Conservation (phyloP, 2,888 invertebrate genomes). For the Papilio demoleus region DNA sequence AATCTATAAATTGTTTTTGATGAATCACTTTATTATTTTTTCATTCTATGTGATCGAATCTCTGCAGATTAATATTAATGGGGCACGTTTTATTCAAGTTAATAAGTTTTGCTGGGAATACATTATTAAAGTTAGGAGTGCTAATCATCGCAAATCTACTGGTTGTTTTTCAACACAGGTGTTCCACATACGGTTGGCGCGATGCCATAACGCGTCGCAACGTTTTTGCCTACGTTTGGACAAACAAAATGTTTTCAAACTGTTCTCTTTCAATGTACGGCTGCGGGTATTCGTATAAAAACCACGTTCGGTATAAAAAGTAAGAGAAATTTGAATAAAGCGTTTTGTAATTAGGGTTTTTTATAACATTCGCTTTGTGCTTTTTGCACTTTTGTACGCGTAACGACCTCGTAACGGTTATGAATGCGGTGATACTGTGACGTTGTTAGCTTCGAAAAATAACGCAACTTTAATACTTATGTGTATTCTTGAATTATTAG, state of each 20-base stretch:
- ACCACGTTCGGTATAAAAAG: conserved; percentile 14
- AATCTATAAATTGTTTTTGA: no score
- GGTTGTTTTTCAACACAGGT: conserved; percentile 21
- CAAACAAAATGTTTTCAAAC: conserved; percentile 34
- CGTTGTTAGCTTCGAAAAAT: neutral
- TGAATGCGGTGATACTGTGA: neutral
- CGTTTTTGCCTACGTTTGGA: conserved; percentile 27
- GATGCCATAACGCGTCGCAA: conserved; percentile 22
- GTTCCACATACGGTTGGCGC: conserved; percentile 12
- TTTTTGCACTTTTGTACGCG: conserved; percentile 16
- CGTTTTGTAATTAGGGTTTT: conserved; percentile 21
- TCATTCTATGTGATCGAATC: no score
- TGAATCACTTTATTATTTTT: no score
- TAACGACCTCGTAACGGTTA: conserved; percentile 5
- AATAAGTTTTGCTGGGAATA: no score
- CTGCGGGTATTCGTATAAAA: conserved; percentile 19
- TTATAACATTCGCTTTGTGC: conserved; percentile 16
- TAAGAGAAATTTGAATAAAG: conserved; percentile 26
- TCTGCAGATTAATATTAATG: no score
- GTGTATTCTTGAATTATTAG: neutral
- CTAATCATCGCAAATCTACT: conserved; percentile 4
- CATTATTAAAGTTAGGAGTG: conserved; percentile 5
- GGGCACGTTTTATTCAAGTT: no score
- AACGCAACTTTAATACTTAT: neutral
- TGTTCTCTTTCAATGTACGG: conserved; percentile 18